Evolutionary conservation across 2,888 invertebrate species (phyloP).

Genomic region (Hemithea aestivaria): DNA sequence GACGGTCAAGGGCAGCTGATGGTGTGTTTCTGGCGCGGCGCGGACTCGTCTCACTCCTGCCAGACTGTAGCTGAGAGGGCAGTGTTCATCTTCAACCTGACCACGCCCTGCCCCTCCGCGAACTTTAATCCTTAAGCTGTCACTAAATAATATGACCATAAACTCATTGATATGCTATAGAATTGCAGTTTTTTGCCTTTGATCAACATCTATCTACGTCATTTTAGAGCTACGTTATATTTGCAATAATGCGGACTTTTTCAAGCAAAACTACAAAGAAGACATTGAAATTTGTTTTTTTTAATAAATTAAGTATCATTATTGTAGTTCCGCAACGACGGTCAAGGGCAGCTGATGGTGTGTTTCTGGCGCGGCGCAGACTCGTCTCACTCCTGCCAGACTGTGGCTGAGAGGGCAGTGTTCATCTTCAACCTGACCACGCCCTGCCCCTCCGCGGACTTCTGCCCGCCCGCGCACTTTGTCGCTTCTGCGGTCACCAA

Average conservation of each 20-base stretch:
- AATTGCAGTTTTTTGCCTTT: too few relatives aligned
- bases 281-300: too few relatives aligned
- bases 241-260: too few relatives aligned
- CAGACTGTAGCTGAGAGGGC: conserved; percentile 65
- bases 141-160: too few relatives aligned
- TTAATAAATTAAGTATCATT: background rate
- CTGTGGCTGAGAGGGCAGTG: conserved; percentile 57
- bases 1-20: conserved; percentile 73
- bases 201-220: too few relatives aligned
- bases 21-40: conserved; percentile 79
- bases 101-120: conserved; percentile 63
- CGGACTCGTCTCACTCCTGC: conserved; percentile 66
- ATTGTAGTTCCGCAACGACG: conserved; percentile 72
- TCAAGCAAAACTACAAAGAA: too few relatives aligned
- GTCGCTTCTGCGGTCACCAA: conserved; percentile 69
- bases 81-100: conserved; percentile 67
- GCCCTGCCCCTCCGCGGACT: conserved; percentile 67
- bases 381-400: conserved; percentile 67
- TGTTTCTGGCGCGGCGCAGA: conserved; percentile 78
- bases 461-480: conserved; percentile 76
- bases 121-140: too few relatives aligned
- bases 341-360: conserved; percentile 75
- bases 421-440: conserved; percentile 69
- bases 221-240: too few relatives aligned
- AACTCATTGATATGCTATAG: too few relatives aligned